These are phyloP conservation scores for Orchesella cincta DNA, from an alignment of 1,140 invertebrate genomes.

Conservation along the genomic window DNA sequence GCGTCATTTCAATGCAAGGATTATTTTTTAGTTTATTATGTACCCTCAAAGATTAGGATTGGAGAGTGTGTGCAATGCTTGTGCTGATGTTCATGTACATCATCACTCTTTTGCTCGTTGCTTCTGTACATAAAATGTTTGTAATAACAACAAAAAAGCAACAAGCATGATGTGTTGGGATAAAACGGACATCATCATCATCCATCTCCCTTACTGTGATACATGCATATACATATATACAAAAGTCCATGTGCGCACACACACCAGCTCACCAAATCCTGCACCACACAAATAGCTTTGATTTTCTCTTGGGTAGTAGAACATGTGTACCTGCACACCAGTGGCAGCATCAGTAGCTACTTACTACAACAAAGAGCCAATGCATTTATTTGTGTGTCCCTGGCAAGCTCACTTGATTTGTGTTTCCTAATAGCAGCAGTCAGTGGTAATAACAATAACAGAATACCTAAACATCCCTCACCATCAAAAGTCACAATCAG, in stretches of 20 bases:
- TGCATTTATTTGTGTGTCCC: not conserved
- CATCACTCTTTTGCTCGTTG: not conserved
- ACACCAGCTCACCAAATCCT: not conserved
- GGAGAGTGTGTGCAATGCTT: not conserved
- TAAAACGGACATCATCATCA: not conserved
- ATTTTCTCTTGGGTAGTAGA: not conserved
- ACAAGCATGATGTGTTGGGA: not conserved
- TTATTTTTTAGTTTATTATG: not conserved
- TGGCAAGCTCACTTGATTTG: not conserved
- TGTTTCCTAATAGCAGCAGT: not conserved
- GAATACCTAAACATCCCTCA: not conserved
- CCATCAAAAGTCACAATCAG: not conserved
- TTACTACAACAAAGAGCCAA: not conserved
- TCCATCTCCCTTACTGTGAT: not conserved
- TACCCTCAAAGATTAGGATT: not conserved
- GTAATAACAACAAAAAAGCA: not conserved
- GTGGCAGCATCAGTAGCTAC: not conserved
- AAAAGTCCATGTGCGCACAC: not conserved
- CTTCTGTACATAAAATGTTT: not conserved
- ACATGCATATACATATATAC: not conserved
- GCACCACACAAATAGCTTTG: not conserved
- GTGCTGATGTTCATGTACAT: not conserved
- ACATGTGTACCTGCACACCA: not conserved
- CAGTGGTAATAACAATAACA: not conserved
- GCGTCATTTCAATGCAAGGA: not conserved